Percentiles rank a stretch among this genome's conserved stretches.
Evolutionary conservation across 2,113 vertebrate species (phyloP).

Genomic region (Mobula hypostoma): DNA sequence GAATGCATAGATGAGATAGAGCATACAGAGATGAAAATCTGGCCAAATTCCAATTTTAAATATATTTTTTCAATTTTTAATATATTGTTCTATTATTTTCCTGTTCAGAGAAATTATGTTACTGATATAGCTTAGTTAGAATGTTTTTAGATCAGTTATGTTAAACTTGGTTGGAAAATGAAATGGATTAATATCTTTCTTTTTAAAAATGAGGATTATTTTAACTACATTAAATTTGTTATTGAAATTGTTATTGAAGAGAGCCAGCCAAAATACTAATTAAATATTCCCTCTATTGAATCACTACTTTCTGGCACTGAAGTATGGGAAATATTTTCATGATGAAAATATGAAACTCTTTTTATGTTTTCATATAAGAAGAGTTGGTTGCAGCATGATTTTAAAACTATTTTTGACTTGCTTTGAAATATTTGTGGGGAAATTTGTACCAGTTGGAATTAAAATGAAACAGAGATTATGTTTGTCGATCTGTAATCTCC

Average conservation of each 20-base stretch:
- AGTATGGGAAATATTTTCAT: too few species aligned
- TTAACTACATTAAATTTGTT: neutral
- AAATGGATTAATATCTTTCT: neutral
- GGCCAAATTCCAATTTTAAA: neutral
- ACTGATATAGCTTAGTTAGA: neutral
- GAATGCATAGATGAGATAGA: neutral
- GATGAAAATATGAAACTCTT: too few species aligned
- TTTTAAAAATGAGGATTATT: neutral
- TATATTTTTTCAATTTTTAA: neutral
- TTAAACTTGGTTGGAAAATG: neutral
- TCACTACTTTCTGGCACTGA: too few species aligned
- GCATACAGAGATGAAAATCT: neutral
- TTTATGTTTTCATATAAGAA: too few species aligned
- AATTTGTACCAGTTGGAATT: too few species aligned
- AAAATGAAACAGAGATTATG: too few species aligned
- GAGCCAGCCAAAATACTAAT: too few species aligned
- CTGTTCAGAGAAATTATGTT: neutral
- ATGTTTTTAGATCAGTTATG: neutral
- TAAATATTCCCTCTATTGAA: too few species aligned
- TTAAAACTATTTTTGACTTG: too few species aligned
- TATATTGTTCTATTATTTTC: neutral
- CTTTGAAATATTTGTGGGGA: too few species aligned
- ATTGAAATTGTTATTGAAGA: neutral
- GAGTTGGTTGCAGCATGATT: too few species aligned
- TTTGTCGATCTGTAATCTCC: too few species aligned